A percentile compares a stretch with the other conserved stretches of the same genome.
Evolutionary conservation across 2,888 invertebrate species (phyloP).

Genomic region (Ceratothoa steindachneri): DNA sequence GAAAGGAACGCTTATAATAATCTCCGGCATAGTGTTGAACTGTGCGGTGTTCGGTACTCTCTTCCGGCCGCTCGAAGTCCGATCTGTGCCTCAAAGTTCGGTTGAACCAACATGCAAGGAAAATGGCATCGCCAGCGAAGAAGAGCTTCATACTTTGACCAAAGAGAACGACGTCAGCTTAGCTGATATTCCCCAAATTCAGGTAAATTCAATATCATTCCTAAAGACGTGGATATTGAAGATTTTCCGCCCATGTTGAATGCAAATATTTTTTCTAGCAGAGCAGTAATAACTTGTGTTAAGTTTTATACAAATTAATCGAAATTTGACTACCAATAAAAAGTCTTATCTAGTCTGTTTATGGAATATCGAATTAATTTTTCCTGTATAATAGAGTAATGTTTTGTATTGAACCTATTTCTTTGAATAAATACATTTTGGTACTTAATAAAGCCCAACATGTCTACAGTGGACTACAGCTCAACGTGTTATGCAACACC

Average conservation of each 20-base stretch:
- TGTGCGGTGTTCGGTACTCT: slow-evolving; percentile 86
- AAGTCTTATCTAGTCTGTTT: too few species aligned
- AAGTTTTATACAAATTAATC: too few species aligned
- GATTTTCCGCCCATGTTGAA: too few species aligned
- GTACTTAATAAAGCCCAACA: slow-evolving; percentile 12
- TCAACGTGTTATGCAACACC: neutral
- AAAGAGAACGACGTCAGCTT: slow-evolving; percentile 5
- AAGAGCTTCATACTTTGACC: neutral
- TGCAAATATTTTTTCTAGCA: too few species aligned
- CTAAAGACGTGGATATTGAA: too few species aligned
- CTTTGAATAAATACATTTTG: neutral
- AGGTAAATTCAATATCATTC: neutral
- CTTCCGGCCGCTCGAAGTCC: slow-evolving; percentile 71
- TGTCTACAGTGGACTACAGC: slow-evolving; percentile 5
- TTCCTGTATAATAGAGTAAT: too few species aligned
- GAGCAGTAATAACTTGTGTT: too few species aligned
- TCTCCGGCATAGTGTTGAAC: slow-evolving; percentile 77
- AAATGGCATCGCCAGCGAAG: neutral
- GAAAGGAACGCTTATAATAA: slow-evolving; percentile 80
- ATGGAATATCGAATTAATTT: too few species aligned
- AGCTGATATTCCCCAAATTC: neutral
- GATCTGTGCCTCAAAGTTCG: neutral
- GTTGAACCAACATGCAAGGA: neutral
- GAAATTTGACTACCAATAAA: too few species aligned
- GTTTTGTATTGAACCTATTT: neutral